Conservation (phyloP, 2,113 vertebrate genomes). For the Andinoacara biseriatus region DNA sequence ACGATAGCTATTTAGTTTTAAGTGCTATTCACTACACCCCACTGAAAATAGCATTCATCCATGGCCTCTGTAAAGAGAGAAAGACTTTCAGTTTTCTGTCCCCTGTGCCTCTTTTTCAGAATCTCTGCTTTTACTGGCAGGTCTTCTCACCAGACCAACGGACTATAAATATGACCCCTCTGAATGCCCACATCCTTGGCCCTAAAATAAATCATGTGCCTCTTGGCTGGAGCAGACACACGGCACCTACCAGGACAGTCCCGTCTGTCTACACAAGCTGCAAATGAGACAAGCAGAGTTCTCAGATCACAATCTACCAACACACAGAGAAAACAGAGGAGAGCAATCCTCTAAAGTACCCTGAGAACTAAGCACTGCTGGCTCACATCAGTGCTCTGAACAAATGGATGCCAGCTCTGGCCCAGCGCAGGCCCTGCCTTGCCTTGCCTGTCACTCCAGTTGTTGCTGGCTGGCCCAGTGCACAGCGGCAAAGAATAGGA, state of each 20-base stretch:
- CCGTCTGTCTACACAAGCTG: slow-evolving; percentile 44
- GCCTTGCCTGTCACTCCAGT: slow-evolving; percentile 53
- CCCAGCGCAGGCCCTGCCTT: slow-evolving; percentile 17
- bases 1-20: slow-evolving; percentile 53
- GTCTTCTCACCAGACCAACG: slow-evolving; percentile 66
- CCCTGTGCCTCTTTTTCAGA: slow-evolving; percentile 64
- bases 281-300: slow-evolving; percentile 38
- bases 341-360: slow-evolving; percentile 23
- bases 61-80: slow-evolving; percentile 54
- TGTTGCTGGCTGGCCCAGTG: slow-evolving; percentile 36
- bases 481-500: slow-evolving; percentile 36
- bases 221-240: slow-evolving; percentile 62
- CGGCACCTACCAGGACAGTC: slow-evolving; percentile 61
- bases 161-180: slow-evolving; percentile 81
- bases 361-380: slow-evolving; percentile 42
- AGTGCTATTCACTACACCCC: slow-evolving; percentile 64
- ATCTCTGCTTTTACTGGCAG: slow-evolving; percentile 75
- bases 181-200: slow-evolving; percentile 81
- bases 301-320: slow-evolving; percentile 48
- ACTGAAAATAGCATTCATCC: slow-evolving; percentile 69
- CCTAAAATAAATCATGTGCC: slow-evolving; percentile 76
- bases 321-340: slow-evolving; percentile 41
- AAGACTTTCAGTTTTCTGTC: slow-evolving; percentile 69
- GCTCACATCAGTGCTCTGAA: slow-evolving; percentile 27
- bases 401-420: slow-evolving; percentile 42